Conservation (phyloP, 2,888 invertebrate species). For the Azorinus chamasolen region DNA sequence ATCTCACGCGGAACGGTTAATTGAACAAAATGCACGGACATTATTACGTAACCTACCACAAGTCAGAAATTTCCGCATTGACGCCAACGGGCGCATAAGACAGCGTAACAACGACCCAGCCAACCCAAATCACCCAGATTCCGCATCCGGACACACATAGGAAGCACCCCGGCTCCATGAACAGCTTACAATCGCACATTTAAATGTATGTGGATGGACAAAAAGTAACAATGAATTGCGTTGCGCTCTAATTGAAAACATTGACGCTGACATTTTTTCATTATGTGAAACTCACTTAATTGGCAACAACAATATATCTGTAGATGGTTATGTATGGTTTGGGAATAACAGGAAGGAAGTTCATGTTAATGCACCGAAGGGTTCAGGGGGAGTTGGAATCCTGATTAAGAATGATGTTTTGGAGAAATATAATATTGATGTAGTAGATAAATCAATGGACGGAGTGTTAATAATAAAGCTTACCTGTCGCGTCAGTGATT, state of each 20-base stretch:
- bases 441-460: conserved; percentile 36
- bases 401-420: conserved; percentile 9
- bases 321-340: conserved; percentile 27
- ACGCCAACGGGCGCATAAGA: conserved; percentile 31
- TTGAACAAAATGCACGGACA: conserved; percentile 42
- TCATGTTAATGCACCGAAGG: conserved; percentile 28
- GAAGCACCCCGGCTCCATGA: conserved; percentile 19
- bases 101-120: neutral
- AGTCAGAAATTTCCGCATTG: conserved; percentile 23
- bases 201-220: conserved; percentile 57
- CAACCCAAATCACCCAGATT: conserved; percentile 2
- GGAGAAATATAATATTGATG: conserved; percentile 14
- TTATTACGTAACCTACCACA: conserved; percentile 32
- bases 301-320: conserved; percentile 1
- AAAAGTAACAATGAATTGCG: conserved; percentile 37
- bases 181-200: conserved; percentile 20
- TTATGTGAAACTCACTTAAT: conserved; percentile 39
- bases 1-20: conserved; percentile 31
- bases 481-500: neutral
- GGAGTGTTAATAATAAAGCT: conserved; percentile 18
- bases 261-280: conserved; percentile 34
- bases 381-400: conserved; percentile 43
- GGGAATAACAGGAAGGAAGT: conserved; percentile 31
- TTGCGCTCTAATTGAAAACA: neutral
- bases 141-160: neutral